Evolutionary conservation across 2,113 vertebrate species (phyloP).

Genomic region (Microtus oregoni): DNA sequence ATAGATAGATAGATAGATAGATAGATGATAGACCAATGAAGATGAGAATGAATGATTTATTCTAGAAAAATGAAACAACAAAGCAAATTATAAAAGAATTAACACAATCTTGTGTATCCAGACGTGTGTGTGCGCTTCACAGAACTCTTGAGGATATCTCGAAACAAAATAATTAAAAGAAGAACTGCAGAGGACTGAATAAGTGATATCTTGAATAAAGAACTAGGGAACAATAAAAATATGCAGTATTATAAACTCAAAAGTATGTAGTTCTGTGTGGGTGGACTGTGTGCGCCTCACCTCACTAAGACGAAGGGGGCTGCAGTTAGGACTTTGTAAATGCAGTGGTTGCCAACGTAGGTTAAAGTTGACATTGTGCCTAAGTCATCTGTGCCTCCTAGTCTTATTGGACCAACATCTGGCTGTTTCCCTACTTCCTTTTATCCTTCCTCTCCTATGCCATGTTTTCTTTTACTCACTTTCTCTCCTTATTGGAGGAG

Average conservation of each 20-base stretch:
- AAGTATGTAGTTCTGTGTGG: neutral
- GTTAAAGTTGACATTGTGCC: too few species aligned
- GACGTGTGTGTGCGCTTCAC: rapidly evolving
- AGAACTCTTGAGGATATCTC: neutral
- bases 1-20: too few species aligned
- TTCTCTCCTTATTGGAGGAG: neutral
- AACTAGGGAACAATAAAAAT: neutral
- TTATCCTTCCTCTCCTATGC: neutral
- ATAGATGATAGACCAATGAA: neutral
- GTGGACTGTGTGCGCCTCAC: rapidly evolving
- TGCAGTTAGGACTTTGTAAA: too few species aligned
- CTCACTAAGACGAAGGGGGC: neutral
- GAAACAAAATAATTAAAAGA: neutral
- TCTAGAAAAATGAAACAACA: neutral
- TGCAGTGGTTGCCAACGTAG: neutral
- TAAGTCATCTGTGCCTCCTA: rapidly evolving
- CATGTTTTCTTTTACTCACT: neutral
- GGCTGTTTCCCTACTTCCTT: neutral
- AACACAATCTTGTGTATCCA: neutral
- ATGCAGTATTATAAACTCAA: rapidly evolving
- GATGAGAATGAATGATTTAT: neutral
- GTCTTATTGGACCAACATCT: neutral
- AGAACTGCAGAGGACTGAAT: neutral
- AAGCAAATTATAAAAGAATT: too few species aligned
- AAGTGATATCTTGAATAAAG: rapidly evolving